These are phyloP conservation scores for Cynopterus brachyotis DNA, from an alignment of 2,113 vertebrate genomes.

Conservation along the genomic window DNA sequence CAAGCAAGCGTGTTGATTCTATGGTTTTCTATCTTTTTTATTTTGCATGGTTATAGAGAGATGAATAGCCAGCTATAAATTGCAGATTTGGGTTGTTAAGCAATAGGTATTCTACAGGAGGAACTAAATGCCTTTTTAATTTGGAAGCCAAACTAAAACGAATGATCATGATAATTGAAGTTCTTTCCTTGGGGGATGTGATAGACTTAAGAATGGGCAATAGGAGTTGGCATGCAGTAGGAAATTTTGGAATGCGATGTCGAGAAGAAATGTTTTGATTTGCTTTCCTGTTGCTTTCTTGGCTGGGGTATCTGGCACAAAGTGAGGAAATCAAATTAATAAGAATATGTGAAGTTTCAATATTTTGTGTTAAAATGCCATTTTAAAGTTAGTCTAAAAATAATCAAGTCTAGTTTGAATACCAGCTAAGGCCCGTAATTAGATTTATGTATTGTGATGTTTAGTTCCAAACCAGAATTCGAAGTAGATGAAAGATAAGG, in stretches of 20 bases:
- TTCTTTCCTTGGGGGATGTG: slow-evolving; percentile 26
- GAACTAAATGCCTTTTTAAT: slow-evolving; percentile 67
- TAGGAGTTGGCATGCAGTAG: slow-evolving; percentile 36
- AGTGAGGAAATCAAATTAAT: slow-evolving; percentile 63
- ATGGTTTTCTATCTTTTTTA: slow-evolving; percentile 38
- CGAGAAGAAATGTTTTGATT: slow-evolving; percentile 59
- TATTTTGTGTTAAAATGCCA: slow-evolving; percentile 59
- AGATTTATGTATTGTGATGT: not conserved
- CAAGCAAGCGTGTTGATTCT: not conserved
- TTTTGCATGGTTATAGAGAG: slow-evolving; percentile 53
- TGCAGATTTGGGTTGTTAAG: slow-evolving; percentile 44
- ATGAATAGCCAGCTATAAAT: slow-evolving; percentile 49
- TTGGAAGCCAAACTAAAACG: slow-evolving; percentile 61
- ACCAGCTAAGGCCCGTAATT: not conserved
- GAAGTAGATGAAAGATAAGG: not conserved
- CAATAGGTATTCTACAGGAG: slow-evolving; percentile 1
- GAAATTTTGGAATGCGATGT: slow-evolving; percentile 45
- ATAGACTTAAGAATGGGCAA: slow-evolving; percentile 43
- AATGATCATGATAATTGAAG: slow-evolving; percentile 41
- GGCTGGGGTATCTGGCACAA: slow-evolving; percentile 55
- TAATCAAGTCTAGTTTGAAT: slow-evolving; percentile 30
- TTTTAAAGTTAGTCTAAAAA: slow-evolving; percentile 62
- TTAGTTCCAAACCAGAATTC: not conserved
- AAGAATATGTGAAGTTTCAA: slow-evolving; percentile 50
- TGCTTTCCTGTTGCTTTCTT: slow-evolving; percentile 68